Evolutionary conservation across 2,797 vertebrate species (phyloP).

Genomic region (Babyrousa celebensis): DNA sequence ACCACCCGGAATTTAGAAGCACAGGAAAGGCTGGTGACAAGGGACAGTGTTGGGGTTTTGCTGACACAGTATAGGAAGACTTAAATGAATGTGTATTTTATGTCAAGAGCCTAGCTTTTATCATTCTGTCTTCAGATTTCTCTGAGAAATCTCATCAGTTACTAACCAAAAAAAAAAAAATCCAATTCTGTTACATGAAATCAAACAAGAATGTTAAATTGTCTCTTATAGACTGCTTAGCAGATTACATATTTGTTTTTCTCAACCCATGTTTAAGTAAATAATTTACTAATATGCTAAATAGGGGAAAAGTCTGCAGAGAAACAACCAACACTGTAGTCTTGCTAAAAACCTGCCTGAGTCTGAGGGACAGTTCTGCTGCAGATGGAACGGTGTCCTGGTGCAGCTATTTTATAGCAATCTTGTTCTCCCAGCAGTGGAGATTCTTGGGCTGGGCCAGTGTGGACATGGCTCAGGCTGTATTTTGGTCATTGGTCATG

Average conservation of each 20-base stretch:
- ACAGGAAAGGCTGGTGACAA: neutral
- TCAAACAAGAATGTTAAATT: slow-evolving; percentile 81
- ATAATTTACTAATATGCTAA: slow-evolving; percentile 80
- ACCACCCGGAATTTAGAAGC: neutral
- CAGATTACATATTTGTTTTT: slow-evolving; percentile 74
- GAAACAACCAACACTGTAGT: neutral
- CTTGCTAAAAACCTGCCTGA: neutral
- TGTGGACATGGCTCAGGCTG: neutral
- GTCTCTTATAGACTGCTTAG: slow-evolving; percentile 77
- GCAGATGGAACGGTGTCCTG: neutral
- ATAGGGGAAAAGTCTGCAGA: neutral
- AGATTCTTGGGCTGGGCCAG: neutral
- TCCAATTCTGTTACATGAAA: slow-evolving; percentile 65
- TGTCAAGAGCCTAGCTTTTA: slow-evolving; percentile 81
- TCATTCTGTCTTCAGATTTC: slow-evolving; percentile 74
- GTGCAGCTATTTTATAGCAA: neutral
- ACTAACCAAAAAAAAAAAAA: slow-evolving; percentile 65
- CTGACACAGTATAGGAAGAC: neutral
- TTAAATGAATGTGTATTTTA: slow-evolving; percentile 59
- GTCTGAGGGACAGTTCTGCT: neutral
- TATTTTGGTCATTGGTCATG: neutral
- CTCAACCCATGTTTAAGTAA: slow-evolving; percentile 69
- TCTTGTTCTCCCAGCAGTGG: neutral
- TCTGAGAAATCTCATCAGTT: slow-evolving; percentile 78
- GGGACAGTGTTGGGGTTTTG: neutral